Evolutionary conservation across 37 sponge, comb jelly and placozoan species (phyloP).

Genomic region (Haliclona indistincta): DNA sequence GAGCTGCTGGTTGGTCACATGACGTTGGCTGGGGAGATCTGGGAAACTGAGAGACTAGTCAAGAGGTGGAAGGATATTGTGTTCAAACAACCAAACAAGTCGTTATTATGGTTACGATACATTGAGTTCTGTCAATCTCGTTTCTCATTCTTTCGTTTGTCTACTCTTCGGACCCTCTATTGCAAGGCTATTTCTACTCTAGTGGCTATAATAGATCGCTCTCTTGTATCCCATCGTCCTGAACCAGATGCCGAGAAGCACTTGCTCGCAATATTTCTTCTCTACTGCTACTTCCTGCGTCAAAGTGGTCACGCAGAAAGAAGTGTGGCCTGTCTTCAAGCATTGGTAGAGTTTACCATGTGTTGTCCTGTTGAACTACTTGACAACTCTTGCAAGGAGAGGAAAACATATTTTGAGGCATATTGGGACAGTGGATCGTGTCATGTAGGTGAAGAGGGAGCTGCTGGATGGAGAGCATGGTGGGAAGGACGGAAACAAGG

Average conservation of each 20-base stretch:
- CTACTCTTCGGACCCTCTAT: conserved; percentile 45
- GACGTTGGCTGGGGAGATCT: conserved; percentile 45
- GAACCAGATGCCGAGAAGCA: conserved; percentile 32
- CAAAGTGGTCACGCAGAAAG: conserved; percentile 77
- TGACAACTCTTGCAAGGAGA: background rate
- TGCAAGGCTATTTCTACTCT: conserved; percentile 68
- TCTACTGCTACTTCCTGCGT: conserved; percentile 62
- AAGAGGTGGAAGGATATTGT: conserved; percentile 81
- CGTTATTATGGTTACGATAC: conserved; percentile 71
- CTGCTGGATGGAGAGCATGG: conserved; percentile 78
- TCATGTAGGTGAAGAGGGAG: conserved; percentile 69
- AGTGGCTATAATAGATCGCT: conserved; percentile 54
- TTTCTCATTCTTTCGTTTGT: conserved; percentile 54
- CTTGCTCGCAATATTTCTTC: conserved; percentile 53
- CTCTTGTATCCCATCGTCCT: conserved; percentile 71
- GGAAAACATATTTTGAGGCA: conserved; percentile 58
- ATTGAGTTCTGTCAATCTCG: conserved; percentile 62
- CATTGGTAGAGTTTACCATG: conserved; percentile 86
- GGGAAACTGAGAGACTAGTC: conserved; percentile 60
- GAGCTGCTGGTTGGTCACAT: conserved; percentile 74
- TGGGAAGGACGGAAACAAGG: background rate
- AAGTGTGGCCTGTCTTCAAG: conserved; percentile 81
- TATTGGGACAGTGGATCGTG: conserved; percentile 85
- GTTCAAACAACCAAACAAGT: conserved; percentile 65
- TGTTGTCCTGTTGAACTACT: conserved; percentile 33